A percentile compares a stretch with the other conserved stretches of the same genome.
phyloP scores from a whole-genome alignment of 2,113 vertebrate species.

The Thalassarche chlororhynchos region DNA sequence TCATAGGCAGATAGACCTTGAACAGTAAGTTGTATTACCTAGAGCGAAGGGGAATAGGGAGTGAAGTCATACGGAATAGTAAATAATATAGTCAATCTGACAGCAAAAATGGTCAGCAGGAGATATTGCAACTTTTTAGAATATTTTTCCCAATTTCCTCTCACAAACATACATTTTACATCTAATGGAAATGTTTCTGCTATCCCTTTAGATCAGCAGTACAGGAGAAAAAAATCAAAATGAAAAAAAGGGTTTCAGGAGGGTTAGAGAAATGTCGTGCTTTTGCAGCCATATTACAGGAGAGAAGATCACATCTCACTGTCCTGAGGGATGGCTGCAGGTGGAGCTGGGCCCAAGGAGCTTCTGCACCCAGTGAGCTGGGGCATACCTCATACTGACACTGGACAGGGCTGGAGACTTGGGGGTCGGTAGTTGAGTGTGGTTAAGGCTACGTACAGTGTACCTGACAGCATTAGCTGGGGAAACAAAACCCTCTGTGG shows the following conservation, averaged over 20 bases:
- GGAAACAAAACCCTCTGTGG: background rate
- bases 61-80: background rate
- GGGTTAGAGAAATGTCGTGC: accelerated
- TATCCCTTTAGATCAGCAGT: background rate
- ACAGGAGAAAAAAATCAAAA: background rate
- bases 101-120: background rate
- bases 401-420: background rate
- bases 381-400: background rate
- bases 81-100: background rate
- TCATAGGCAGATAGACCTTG: background rate
- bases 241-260: background rate
- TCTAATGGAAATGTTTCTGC: background rate
- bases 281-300: background rate
- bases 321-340: background rate
- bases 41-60: background rate
- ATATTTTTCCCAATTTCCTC: background rate
- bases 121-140: background rate
- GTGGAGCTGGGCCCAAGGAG: background rate
- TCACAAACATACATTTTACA: background rate
- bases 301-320: background rate
- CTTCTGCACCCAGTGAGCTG: background rate
- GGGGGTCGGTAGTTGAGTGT: accelerated
- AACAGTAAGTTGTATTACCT: background rate
- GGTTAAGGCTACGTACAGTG: accelerated
- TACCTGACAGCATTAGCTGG: background rate